A percentile compares a stretch with the other conserved stretches of the same genome.
These are phyloP conservation scores for Dorcus parallelipipedus DNA, from an alignment of 2,888 invertebrate genomes.

Conservation along the genomic window DNA sequence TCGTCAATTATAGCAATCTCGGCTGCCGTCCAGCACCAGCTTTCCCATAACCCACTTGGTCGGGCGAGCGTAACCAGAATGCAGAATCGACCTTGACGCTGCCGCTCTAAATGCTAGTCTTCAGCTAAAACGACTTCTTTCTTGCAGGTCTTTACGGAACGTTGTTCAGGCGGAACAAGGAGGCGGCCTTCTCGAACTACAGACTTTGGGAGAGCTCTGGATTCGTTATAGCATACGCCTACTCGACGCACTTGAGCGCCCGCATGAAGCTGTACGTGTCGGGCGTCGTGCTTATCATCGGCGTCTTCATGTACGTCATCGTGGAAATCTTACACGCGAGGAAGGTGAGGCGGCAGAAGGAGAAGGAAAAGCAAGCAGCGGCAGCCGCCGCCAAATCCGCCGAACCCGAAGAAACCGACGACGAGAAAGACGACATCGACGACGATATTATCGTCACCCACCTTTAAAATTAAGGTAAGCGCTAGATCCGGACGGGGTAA, in stretches of 20 bases:
- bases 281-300: constrained; percentile 70
- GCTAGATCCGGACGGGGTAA: no score
- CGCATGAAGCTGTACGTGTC: constrained; percentile 83
- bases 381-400: constrained; percentile 40
- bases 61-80: not conserved
- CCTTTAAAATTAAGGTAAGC: constrained; percentile 53
- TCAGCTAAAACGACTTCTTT: constrained; percentile 7
- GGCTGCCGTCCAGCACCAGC: no score
- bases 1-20: no score
- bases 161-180: constrained; percentile 82
- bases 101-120: not conserved
- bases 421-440: constrained; percentile 83
- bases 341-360: constrained; percentile 74
- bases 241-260: constrained; percentile 82
- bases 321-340: constrained; percentile 81
- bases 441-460: constrained; percentile 86
- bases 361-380: constrained; percentile 59
- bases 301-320: constrained; percentile 73
- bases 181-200: constrained; percentile 89
- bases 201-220: constrained; percentile 88
- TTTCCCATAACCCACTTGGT: no score
- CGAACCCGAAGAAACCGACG: constrained; percentile 79
- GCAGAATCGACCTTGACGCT: not conserved
- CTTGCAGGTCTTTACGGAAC: constrained; percentile 78
- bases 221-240: constrained; percentile 86